These are phyloP conservation scores for Aldabrachelys gigantea DNA, from an alignment of 2,113 vertebrate species.

Conservation along the genomic window DNA sequence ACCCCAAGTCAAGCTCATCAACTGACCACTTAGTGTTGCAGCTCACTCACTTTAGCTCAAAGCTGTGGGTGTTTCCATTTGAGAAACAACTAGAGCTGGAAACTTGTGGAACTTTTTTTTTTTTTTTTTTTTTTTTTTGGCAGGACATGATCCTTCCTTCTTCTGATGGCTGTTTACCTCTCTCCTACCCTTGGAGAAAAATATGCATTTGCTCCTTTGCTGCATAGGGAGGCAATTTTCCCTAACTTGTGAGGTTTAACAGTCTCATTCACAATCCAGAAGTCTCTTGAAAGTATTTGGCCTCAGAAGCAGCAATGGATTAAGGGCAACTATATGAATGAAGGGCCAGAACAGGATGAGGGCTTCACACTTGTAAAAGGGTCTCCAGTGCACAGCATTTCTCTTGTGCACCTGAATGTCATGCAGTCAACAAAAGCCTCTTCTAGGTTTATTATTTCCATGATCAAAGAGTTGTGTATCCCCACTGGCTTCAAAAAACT, in stretches of 20 bases:
- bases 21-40: background rate
- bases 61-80: background rate
- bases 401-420: background rate
- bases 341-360: background rate
- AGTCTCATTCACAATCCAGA: background rate
- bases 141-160: background rate
- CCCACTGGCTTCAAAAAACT: background rate
- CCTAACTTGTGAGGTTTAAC: background rate
- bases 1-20: background rate
- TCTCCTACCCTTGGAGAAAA: rapidly evolving
- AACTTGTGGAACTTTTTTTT: background rate
- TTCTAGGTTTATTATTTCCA: background rate
- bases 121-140: background rate
- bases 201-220: background rate
- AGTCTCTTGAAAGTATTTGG: background rate
- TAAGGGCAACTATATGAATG: background rate
- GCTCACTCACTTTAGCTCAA: background rate
- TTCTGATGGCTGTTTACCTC: background rate
- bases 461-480: rapidly evolving
- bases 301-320: background rate
- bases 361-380: background rate
- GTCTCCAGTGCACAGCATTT: background rate
- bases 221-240: background rate
- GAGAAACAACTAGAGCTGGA: background rate
- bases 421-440: background rate